Percentiles rank a stretch among this genome's conserved stretches.
These are phyloP conservation scores for Eciton burchellii DNA, from an alignment of 1,140 invertebrate species.

Conservation along the genomic window DNA sequence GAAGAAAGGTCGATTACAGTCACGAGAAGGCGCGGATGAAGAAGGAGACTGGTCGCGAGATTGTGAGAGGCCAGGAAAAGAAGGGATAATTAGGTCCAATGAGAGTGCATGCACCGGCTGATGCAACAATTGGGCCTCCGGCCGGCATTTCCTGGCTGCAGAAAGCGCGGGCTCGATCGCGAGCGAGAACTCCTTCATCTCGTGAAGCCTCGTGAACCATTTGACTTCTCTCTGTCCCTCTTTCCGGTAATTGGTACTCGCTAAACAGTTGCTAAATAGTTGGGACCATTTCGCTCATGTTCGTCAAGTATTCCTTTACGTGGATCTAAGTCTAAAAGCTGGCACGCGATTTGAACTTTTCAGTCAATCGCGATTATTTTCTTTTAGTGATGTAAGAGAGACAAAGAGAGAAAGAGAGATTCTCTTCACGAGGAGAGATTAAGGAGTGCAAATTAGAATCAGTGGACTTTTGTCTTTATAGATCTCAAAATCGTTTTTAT, in stretches of 20 bases:
- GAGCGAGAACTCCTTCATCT: not conserved
- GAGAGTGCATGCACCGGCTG: constrained; percentile 58
- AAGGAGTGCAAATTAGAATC: no score
- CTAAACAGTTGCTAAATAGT: constrained; percentile 16
- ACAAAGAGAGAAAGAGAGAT: no score
- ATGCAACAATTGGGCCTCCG: constrained; percentile 64
- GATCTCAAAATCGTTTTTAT: no score
- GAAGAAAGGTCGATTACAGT: constrained; percentile 64
- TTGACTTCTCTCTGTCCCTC: constrained; percentile 10
- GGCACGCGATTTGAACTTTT: no score
- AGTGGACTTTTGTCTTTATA: no score
- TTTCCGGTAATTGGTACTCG: not conserved
- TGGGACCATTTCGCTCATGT: not conserved
- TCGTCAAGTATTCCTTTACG: not conserved
- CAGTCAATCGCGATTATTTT: no score
- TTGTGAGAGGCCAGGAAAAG: not conserved
- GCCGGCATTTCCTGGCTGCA: constrained; percentile 59
- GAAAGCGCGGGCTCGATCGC: constrained; percentile 29
- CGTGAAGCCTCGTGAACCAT: not conserved
- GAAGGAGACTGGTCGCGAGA: constrained; percentile 1
- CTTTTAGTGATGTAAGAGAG: no score
- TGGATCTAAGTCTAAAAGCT: no score
- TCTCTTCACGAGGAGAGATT: no score
- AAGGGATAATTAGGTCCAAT: constrained; percentile 64
- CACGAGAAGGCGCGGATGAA: not conserved